Conservation (phyloP, 2,888 invertebrate species). For the Seira sanloemensis region DNA sequence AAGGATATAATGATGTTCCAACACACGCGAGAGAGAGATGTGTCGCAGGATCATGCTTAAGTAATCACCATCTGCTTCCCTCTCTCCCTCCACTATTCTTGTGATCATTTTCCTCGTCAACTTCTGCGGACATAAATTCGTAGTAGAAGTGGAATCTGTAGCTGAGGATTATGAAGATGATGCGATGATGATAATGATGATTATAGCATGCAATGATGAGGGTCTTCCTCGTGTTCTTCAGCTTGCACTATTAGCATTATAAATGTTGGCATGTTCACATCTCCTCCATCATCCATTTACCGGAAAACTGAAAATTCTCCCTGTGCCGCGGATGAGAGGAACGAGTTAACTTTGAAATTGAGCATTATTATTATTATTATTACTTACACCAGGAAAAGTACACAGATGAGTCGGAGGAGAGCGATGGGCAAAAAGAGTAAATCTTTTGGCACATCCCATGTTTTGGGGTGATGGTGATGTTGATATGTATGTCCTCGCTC, state of each 20-base stretch:
- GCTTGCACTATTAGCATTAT: slow-evolving; percentile 30
- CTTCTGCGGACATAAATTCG: not conserved
- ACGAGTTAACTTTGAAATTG: slow-evolving; percentile 30
- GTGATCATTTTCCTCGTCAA: no score
- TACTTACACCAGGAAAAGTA: slow-evolving; percentile 22
- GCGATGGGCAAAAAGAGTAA: slow-evolving; percentile 41
- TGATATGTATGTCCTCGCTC: slow-evolving; percentile 20
- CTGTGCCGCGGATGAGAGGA: slow-evolving; percentile 10
- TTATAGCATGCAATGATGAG: slow-evolving; percentile 49
- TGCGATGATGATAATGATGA: slow-evolving; percentile 31
- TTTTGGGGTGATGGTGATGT: slow-evolving; percentile 34
- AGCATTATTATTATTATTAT: slow-evolving; percentile 39
- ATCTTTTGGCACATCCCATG: slow-evolving; percentile 55
- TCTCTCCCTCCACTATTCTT: not conserved
- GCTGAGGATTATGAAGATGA: slow-evolving; percentile 51
- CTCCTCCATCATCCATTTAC: not conserved
- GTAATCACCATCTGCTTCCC: slow-evolving; percentile 6
- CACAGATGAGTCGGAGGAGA: not conserved
- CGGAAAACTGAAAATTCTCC: no score
- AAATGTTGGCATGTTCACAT: slow-evolving; percentile 55
- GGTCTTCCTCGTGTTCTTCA: not conserved
- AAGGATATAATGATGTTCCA: not conserved
- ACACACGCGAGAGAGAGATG: not conserved
- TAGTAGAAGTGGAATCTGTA: slow-evolving; percentile 48
- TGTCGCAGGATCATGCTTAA: not conserved